Conservation (phyloP, 2,888 invertebrate species). For the Lithophane leautieri region DNA sequence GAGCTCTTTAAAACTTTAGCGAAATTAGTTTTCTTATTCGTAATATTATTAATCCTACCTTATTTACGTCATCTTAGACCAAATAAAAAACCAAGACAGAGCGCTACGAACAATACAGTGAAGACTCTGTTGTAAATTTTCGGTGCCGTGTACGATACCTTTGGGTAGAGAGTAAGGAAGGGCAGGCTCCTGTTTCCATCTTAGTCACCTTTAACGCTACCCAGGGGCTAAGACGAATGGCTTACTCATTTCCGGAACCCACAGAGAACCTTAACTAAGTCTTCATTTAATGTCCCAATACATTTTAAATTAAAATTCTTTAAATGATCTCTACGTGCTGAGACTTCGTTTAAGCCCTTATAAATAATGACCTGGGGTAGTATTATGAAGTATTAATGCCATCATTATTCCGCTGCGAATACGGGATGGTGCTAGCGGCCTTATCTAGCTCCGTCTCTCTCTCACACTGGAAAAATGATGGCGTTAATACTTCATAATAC, state of each 20-base stretch:
- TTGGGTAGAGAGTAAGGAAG: too few relatives aligned
- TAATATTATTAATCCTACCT: slow-evolving; percentile 7
- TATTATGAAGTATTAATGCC: too few relatives aligned
- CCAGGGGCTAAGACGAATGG: neutral
- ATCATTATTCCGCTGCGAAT: too few relatives aligned
- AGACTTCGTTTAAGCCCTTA: too few relatives aligned
- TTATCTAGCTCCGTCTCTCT: too few relatives aligned
- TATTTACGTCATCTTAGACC: neutral
- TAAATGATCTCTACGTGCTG: too few relatives aligned
- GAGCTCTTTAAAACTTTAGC: slow-evolving; percentile 37
- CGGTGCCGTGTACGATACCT: neutral
- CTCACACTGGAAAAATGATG: too few relatives aligned
- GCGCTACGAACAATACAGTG: too few relatives aligned
- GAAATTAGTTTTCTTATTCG: slow-evolving; percentile 22
- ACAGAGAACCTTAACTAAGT: slow-evolving; percentile 3
- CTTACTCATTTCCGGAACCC: slow-evolving; percentile 3
- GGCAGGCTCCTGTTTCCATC: neutral
- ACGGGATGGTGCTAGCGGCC: too few relatives aligned
- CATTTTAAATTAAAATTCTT: slow-evolving; percentile 27
- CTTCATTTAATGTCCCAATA: slow-evolving; percentile 3
- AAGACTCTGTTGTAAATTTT: neutral
- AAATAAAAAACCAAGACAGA: too few relatives aligned
- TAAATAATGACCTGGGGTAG: too few relatives aligned
- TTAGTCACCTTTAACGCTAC: neutral
- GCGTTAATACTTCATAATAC: too few relatives aligned